Conservation (phyloP, 2,888 invertebrate species). For the Antheraea assamensis region DNA sequence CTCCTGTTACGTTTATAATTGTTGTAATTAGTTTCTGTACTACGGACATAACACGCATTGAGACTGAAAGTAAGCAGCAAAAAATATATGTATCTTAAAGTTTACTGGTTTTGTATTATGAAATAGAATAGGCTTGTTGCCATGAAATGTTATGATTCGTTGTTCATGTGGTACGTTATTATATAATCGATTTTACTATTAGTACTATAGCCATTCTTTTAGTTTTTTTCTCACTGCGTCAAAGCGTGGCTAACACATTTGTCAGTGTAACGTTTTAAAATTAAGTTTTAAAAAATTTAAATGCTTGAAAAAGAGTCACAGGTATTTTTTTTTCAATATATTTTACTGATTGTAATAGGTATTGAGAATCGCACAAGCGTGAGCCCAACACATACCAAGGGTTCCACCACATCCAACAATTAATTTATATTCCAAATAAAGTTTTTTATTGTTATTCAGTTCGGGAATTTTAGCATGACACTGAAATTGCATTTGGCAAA, state of each 20-base stretch:
- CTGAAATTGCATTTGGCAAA: too few species aligned
- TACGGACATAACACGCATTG: neutral
- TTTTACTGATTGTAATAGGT: neutral
- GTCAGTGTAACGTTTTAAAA: too few species aligned
- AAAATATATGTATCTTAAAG: slow-evolving; percentile 26
- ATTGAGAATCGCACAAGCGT: neutral
- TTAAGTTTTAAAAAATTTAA: too few species aligned
- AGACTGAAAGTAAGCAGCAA: slow-evolving; percentile 22
- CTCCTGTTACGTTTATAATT: neutral
- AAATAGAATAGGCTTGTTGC: slow-evolving; percentile 23
- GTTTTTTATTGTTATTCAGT: too few species aligned
- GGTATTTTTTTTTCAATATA: neutral
- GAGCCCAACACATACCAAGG: too few species aligned
- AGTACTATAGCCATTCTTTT: neutral
- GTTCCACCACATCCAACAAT: too few species aligned
- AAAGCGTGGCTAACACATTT: too few species aligned
- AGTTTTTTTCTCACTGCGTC: neutral
- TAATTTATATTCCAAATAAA: neutral
- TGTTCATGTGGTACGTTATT: neutral
- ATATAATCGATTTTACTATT: neutral
- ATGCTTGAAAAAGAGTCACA: too few species aligned
- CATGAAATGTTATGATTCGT: neutral
- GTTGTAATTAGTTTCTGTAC: neutral
- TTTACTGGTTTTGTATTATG: slow-evolving; percentile 26
- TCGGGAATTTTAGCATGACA: too few species aligned